Conservation (phyloP, 2,888 invertebrate species). For the Rhagonycha lutea region DNA sequence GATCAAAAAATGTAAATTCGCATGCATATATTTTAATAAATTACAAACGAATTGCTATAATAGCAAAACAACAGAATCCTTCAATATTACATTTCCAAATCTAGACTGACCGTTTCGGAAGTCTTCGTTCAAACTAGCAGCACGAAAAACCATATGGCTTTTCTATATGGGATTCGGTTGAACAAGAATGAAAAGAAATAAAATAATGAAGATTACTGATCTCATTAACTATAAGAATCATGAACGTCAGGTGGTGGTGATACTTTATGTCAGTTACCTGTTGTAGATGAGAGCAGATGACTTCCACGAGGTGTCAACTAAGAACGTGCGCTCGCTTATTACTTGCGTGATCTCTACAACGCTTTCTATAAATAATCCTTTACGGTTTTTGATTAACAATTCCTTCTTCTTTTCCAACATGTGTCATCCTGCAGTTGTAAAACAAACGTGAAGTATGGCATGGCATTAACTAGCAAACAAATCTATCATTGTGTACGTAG, state of each 20-base stretch:
- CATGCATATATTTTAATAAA: slow-evolving; percentile 20
- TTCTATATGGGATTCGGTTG: not conserved
- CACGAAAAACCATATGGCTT: not conserved
- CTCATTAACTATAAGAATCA: slow-evolving; percentile 10
- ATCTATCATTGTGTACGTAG: slow-evolving; percentile 14
- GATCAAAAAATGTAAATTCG: slow-evolving; percentile 30
- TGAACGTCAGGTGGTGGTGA: slow-evolving; percentile 21
- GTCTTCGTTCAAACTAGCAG: not conserved
- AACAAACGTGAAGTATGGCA: not conserved
- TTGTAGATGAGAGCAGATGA: slow-evolving; percentile 23
- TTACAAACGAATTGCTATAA: not conserved
- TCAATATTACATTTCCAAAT: not conserved
- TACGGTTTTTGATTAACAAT: not conserved
- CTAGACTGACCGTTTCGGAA: not conserved
- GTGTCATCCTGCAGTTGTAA: not conserved
- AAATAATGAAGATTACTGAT: slow-evolving; percentile 3
- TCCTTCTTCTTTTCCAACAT: not conserved
- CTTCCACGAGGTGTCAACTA: slow-evolving; percentile 17
- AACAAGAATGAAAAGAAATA: not conserved
- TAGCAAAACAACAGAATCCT: not conserved
- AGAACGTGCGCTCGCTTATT: slow-evolving; percentile 19
- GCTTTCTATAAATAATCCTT: not conserved
- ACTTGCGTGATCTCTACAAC: slow-evolving; percentile 1
- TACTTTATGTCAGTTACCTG: slow-evolving; percentile 20
- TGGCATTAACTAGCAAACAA: not conserved